Percentiles rank a stretch among this genome's conserved stretches.
These are phyloP conservation scores for Astropecten irregularis DNA, from an alignment of 53 echinoderm and acorn worm genomes.

Conservation along the genomic window DNA sequence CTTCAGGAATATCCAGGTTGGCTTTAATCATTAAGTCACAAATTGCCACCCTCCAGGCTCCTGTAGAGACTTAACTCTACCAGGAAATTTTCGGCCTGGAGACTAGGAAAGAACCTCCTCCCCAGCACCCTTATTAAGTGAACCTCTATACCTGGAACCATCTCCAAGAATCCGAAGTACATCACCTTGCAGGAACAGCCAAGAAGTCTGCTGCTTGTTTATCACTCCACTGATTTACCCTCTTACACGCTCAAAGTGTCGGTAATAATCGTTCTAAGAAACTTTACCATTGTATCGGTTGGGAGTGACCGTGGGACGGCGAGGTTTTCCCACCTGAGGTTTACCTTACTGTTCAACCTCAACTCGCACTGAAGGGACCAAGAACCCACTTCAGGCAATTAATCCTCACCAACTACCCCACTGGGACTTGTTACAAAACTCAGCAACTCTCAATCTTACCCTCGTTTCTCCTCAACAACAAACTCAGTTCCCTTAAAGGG, in stretches of 20 bases:
- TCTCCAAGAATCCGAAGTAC: conserved; percentile 14
- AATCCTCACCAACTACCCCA: conserved; percentile 4
- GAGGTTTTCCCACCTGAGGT: conserved; percentile 1
- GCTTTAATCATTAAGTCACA: not conserved
- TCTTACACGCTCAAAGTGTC: conserved; percentile 19
- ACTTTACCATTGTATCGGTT: conserved; percentile 18
- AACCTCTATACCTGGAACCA: not conserved
- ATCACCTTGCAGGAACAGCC: conserved; percentile 21
- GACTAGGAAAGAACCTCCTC: not conserved
- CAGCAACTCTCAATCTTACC: not conserved
- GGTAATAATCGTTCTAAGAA: conserved; percentile 18
- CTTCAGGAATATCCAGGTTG: not conserved
- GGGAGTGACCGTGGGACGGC: not conserved
- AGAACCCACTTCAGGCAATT: not conserved
- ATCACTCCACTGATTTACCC: conserved; percentile 27
- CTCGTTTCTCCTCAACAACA: not conserved
- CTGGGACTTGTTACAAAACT: conserved; percentile 1
- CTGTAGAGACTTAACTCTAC: conserved; percentile 15
- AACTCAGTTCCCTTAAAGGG: not conserved
- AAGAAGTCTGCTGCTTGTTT: not conserved
- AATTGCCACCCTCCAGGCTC: not conserved
- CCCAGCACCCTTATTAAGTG: not conserved
- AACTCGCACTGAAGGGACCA: not conserved
- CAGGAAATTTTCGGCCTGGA: not conserved
- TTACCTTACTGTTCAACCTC: not conserved